Percentiles rank a stretch among this genome's conserved stretches.
These are phyloP conservation scores for Polyploca ridens DNA, from an alignment of 2,888 invertebrate genomes.

Conservation along the genomic window DNA sequence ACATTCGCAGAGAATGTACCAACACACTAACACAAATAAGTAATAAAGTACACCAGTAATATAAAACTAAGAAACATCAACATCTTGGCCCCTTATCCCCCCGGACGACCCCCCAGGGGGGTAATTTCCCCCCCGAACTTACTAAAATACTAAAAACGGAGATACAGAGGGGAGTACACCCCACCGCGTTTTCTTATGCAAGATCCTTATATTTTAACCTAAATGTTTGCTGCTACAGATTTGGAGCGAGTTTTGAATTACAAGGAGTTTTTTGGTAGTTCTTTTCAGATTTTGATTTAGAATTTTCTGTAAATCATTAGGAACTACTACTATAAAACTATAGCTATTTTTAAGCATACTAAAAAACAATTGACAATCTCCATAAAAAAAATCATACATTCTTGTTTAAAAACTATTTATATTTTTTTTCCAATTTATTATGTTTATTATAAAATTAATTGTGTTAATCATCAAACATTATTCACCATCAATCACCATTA, in stretches of 20 bases:
- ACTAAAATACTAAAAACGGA: conserved; percentile 85
- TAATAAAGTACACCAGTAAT: conserved; percentile 83
- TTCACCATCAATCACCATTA: no score
- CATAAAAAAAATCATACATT: no score
- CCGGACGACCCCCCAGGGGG: conserved; percentile 55
- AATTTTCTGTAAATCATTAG: neutral
- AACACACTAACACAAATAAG: conserved; percentile 79
- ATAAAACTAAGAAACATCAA: conserved; percentile 85
- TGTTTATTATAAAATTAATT: no score
- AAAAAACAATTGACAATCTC: no score
- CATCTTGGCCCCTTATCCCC: conserved; percentile 67
- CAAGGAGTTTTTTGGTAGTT: conserved; percentile 30
- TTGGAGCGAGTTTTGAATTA: conserved; percentile 42
- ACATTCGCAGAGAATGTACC: conserved; percentile 44
- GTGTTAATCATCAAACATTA: no score
- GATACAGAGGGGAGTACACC: conserved; percentile 73
- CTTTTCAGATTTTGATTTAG: neutral
- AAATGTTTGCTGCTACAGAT: conserved; percentile 32
- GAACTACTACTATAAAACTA: neutral
- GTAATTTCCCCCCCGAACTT: conserved; percentile 82
- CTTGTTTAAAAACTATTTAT: no score
- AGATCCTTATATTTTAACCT: conserved; percentile 83
- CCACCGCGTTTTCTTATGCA: conserved; percentile 82
- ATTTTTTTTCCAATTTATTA: no score
- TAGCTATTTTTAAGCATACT: no score